Evolutionary conservation across 2,888 invertebrate species (phyloP).

Genomic region (Amorpha juglandis): DNA sequence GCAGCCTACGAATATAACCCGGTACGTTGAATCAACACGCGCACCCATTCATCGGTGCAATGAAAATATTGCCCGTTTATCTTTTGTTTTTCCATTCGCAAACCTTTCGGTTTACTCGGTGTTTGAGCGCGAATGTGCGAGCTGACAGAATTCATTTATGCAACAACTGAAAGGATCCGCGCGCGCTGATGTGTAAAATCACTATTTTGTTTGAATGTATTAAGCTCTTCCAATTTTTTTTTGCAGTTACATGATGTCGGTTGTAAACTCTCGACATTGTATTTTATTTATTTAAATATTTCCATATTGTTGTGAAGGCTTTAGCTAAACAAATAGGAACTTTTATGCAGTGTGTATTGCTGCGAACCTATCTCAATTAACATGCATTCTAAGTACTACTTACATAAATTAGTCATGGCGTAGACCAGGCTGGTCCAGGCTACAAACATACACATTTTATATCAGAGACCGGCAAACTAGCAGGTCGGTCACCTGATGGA

Average conservation of each 20-base stretch:
- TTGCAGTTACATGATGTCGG: slow-evolving; percentile 32
- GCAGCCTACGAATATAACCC: slow-evolving; percentile 63
- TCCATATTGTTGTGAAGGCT: neutral
- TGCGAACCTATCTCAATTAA: too few species aligned
- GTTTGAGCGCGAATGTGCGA: slow-evolving; percentile 56
- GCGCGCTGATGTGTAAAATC: slow-evolving; percentile 72
- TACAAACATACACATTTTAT: too few species aligned
- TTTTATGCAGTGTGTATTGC: neutral
- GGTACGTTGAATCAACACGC: slow-evolving; percentile 69
- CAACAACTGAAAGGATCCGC: slow-evolving; percentile 62
- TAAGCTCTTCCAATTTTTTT: slow-evolving; percentile 50
- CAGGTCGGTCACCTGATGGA: too few species aligned
- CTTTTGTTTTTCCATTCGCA: slow-evolving; percentile 65
- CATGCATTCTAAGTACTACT: too few species aligned
- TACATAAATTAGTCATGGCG: too few species aligned
- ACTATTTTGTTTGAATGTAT: slow-evolving; percentile 61
- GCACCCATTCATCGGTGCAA: slow-evolving; percentile 71
- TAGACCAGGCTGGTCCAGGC: too few species aligned
- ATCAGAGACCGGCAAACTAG: too few species aligned
- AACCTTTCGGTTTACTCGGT: slow-evolving; percentile 57
- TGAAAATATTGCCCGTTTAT: slow-evolving; percentile 79
- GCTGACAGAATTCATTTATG: slow-evolving; percentile 75
- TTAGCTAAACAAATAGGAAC: neutral
- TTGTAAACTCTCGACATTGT: neutral
- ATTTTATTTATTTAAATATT: slow-evolving; percentile 8